phyloP scores from a whole-genome alignment of 2,888 invertebrate species.

The Diploptera punctata region DNA sequence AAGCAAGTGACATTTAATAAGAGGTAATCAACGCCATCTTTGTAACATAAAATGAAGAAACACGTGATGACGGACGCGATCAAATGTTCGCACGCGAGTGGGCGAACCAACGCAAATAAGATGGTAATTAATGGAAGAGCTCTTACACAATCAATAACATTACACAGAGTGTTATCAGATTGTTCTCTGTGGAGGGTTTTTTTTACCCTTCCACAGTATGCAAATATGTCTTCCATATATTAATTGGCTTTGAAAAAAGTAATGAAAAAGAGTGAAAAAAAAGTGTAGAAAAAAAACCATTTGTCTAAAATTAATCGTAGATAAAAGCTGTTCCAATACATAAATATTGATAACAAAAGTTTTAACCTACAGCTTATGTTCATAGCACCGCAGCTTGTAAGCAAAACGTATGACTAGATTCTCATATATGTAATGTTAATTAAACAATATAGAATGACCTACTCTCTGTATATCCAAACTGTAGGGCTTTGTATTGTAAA shows the following conservation, averaged over 20 bases:
- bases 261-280: neutral
- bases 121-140: conserved; percentile 11
- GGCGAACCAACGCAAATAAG: conserved; percentile 9
- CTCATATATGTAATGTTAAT: too few species aligned
- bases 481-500: too few species aligned
- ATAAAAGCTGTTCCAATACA: neutral
- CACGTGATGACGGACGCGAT: neutral
- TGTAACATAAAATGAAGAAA: neutral
- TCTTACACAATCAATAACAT: neutral
- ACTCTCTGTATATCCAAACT: too few species aligned
- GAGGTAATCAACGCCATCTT: neutral
- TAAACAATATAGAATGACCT: too few species aligned
- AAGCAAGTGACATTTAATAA: neutral
- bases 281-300: neutral
- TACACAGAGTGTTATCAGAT: conserved; percentile 9
- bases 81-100: neutral
- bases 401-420: too few species aligned
- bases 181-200: neutral
- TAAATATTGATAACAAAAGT: neutral
- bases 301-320: neutral
- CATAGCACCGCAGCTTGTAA: too few species aligned
- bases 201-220: neutral
- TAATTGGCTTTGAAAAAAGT: neutral
- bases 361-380: neutral
- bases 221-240: neutral